Percentiles rank a stretch among this genome's conserved stretches.
Conservation (phyloP, 2,113 vertebrate species). For the Eulemur macaco region DNA sequence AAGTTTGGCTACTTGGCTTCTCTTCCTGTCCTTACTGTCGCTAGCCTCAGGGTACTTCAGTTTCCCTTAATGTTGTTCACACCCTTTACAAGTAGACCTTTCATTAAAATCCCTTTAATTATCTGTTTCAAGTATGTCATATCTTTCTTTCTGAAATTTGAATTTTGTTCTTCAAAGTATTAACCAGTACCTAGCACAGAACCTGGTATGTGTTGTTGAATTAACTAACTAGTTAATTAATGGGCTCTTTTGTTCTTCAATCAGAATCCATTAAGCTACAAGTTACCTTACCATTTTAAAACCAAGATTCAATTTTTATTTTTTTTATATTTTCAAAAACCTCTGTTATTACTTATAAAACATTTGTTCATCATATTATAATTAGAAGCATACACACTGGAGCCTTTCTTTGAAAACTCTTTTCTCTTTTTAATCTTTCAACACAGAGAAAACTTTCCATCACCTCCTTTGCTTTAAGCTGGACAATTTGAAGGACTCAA, state of each 20-base stretch:
- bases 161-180: neutral
- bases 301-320: neutral
- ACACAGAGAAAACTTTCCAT: constrained; percentile 19
- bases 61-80: neutral
- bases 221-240: neutral
- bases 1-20: neutral
- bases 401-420: neutral
- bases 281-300: neutral
- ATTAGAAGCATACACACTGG: constrained; percentile 65
- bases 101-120: neutral
- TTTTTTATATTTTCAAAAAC: constrained; percentile 35
- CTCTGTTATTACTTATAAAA: constrained; percentile 80
- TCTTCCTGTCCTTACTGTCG: neutral
- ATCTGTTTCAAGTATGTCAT: neutral
- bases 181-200: neutral
- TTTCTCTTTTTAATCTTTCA: constrained; percentile 22
- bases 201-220: neutral
- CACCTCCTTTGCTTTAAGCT: constrained; percentile 46
- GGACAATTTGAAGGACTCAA: neutral
- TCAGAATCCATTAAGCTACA: neutral
- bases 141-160: neutral
- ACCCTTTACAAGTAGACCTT: neutral
- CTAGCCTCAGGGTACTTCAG: neutral
- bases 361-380: constrained; percentile 77
- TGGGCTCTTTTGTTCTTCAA: neutral